A percentile compares a stretch with the other conserved stretches of the same genome.
Conservation (phyloP, 2,797 vertebrate genomes). For the Xenentodon cancila region DNA sequence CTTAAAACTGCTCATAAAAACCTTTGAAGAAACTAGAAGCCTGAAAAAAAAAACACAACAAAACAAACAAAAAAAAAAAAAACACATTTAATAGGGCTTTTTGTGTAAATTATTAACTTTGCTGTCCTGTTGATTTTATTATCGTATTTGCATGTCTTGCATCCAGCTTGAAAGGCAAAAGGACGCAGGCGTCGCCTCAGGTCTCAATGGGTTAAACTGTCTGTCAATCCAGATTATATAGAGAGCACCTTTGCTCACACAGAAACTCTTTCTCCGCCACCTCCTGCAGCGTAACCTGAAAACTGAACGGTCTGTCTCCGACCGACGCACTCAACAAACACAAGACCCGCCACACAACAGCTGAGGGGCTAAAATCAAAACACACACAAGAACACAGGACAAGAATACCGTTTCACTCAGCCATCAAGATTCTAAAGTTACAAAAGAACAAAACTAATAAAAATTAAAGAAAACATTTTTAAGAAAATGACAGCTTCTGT, state of each 20-base stretch:
- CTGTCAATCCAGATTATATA: neutral
- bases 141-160: too few species aligned
- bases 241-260: neutral
- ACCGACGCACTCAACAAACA: slow-evolving; percentile 23
- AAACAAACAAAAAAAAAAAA: too few species aligned
- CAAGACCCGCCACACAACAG: slow-evolving; percentile 9
- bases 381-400: slow-evolving; percentile 14
- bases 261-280: too few species aligned
- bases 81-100: too few species aligned
- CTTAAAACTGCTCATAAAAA: too few species aligned
- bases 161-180: too few species aligned
- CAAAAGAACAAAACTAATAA: neutral
- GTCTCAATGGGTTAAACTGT: neutral
- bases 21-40: too few species aligned
- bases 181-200: too few species aligned
- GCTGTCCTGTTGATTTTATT: too few species aligned
- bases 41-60: too few species aligned
- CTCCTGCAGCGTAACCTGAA: neutral
- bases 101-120: too few species aligned
- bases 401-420: slow-evolving; percentile 11
- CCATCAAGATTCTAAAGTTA: slow-evolving; percentile 8
- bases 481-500: slow-evolving; percentile 59
- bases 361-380: neutral
- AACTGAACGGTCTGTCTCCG: slow-evolving; percentile 3
- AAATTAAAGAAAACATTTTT: slow-evolving; percentile 34